Conservation (phyloP, 2,888 invertebrate genomes). For the Lasioglossum leucozonium region DNA sequence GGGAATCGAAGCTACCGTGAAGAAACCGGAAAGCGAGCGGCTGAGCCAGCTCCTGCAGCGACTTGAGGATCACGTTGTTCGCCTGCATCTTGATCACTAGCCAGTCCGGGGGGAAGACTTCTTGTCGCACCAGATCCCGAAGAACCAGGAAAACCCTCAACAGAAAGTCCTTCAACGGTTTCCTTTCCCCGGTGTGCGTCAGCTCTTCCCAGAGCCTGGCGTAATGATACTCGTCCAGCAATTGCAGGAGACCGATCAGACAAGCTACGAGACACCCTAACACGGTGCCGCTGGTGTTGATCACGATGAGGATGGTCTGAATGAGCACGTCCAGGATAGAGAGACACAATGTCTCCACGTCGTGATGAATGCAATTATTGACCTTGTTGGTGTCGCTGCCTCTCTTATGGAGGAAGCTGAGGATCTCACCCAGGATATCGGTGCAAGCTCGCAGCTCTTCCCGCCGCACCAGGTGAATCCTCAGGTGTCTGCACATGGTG, state of each 20-base stretch:
- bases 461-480: slow-evolving; percentile 92
- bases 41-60: slow-evolving; percentile 94
- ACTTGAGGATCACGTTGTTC: slow-evolving; percentile 93
- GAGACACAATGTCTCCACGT: slow-evolving; percentile 93
- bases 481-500: slow-evolving; percentile 93
- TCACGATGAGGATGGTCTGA: slow-evolving; percentile 92
- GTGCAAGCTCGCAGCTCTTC: slow-evolving; percentile 94
- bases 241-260: slow-evolving; percentile 92
- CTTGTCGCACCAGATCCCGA: slow-evolving; percentile 91
- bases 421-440: slow-evolving; percentile 94
- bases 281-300: slow-evolving; percentile 91
- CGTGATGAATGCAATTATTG: slow-evolving; percentile 89
- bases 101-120: slow-evolving; percentile 95
- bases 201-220: slow-evolving; percentile 94
- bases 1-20: slow-evolving; percentile 86
- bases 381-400: slow-evolving; percentile 86
- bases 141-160: slow-evolving; percentile 93
- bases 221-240: slow-evolving; percentile 95
- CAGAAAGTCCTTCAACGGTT: slow-evolving; percentile 94
- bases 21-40: slow-evolving; percentile 94
- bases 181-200: slow-evolving; percentile 88
- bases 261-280: slow-evolving; percentile 94
- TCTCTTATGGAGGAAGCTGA: slow-evolving; percentile 88
- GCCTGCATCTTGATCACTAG: slow-evolving; percentile 94
- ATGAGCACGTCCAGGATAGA: slow-evolving; percentile 93